These are phyloP conservation scores for Hirudinaria manillensis DNA, from an alignment of 2,888 invertebrate genomes.

Conservation along the genomic window DNA sequence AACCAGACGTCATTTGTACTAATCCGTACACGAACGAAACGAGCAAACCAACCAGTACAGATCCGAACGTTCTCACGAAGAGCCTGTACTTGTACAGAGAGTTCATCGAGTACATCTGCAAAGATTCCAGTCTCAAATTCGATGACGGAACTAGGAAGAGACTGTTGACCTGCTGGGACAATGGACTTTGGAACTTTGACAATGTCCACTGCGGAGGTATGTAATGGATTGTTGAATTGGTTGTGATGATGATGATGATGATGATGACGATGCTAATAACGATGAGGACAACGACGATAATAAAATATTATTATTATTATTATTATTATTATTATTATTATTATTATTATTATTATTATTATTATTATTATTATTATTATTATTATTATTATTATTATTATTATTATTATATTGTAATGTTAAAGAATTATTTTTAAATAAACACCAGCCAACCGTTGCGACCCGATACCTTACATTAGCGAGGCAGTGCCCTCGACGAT, in stretches of 20 bases:
- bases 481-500: slow-evolving; percentile 15
- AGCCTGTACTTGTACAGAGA: neutral
- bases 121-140: neutral
- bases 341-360: neutral
- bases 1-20: slow-evolving; percentile 10
- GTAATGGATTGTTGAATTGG: neutral
- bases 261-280: slow-evolving; percentile 22
- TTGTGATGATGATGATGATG: slow-evolving; percentile 5
- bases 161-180: slow-evolving; percentile 7
- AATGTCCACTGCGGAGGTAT: slow-evolving; percentile 17
- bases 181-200: slow-evolving; percentile 13
- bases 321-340: neutral
- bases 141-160: slow-evolving; percentile 7
- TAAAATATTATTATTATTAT: slow-evolving; percentile 26
- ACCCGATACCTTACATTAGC: slow-evolving; percentile 17
- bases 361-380: neutral
- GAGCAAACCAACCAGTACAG: neutral
- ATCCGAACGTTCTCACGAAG: neutral
- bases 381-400: neutral
- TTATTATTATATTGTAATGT: neutral
- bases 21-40: slow-evolving; percentile 5
- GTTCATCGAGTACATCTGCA: neutral
- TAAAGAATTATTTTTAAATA: neutral
- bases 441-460: slow-evolving; percentile 29
- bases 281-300: slow-evolving; percentile 3